phyloP scores from a whole-genome alignment of 2,888 invertebrate species.

The Lithodes maja region DNA sequence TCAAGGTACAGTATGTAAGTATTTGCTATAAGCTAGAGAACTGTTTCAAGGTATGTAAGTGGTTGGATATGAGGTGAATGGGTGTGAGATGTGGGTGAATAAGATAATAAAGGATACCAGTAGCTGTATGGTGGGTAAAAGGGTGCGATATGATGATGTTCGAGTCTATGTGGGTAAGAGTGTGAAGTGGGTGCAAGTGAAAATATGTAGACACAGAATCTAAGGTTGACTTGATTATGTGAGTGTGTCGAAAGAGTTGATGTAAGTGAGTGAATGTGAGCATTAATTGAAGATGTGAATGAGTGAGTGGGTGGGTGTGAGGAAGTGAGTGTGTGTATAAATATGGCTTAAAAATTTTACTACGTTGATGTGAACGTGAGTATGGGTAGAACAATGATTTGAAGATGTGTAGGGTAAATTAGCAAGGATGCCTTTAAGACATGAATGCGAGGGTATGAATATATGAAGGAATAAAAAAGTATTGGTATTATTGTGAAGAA shows the following conservation, averaged over 20 bases:
- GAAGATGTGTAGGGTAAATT: too few species aligned
- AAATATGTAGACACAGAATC: neutral
- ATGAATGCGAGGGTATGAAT: neutral
- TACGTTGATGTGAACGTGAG: neutral
- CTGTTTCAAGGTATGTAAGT: too few species aligned
- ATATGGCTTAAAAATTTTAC: neutral
- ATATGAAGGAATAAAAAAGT: neutral
- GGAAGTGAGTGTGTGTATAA: neutral
- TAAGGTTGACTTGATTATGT: too few species aligned
- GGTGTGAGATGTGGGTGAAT: too few species aligned
- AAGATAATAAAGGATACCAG: too few species aligned
- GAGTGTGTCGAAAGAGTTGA: neutral
- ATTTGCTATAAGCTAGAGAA: too few species aligned
- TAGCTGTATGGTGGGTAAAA: too few species aligned
- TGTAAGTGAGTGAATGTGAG: neutral
- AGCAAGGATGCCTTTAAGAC: too few species aligned
- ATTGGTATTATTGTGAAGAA: neutral
- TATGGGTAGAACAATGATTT: neutral
- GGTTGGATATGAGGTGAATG: too few species aligned
- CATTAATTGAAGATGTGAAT: neutral
- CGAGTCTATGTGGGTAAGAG: too few species aligned
- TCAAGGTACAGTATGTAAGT: too few species aligned
- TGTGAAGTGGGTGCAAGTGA: neutral
- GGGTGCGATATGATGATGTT: too few species aligned
- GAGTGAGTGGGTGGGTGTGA: neutral